Conservation (phyloP, 2,797 vertebrate species). For the Onychomys arenicola region DNA sequence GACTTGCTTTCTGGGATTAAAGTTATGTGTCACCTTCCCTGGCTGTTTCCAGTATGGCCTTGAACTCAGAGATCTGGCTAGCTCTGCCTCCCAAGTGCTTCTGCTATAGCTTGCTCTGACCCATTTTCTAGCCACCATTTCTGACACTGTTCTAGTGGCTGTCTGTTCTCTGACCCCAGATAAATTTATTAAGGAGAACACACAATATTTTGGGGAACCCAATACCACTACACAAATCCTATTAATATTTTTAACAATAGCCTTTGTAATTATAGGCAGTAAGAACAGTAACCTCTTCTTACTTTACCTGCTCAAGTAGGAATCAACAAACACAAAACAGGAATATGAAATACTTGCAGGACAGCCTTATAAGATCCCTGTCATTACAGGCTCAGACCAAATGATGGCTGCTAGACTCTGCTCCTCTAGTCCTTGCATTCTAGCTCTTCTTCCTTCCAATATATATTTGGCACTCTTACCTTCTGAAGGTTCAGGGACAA, state of each 20-base stretch:
- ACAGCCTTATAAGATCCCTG: not conserved
- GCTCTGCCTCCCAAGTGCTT: too few relatives aligned
- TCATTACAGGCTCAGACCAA: accelerated
- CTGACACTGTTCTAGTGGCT: too few relatives aligned
- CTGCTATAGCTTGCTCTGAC: too few relatives aligned
- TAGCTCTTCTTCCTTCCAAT: not conserved
- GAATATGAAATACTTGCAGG: not conserved
- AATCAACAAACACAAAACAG: not conserved
- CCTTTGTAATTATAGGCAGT: not conserved
- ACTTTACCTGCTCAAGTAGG: not conserved
- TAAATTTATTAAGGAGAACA: too few relatives aligned
- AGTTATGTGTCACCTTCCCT: too few relatives aligned
- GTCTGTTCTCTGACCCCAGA: too few relatives aligned
- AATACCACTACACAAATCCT: too few relatives aligned
- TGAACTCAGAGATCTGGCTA: too few relatives aligned
- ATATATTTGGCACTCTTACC: not conserved
- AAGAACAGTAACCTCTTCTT: not conserved
- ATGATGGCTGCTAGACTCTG: not conserved
- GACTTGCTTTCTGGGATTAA: too few relatives aligned
- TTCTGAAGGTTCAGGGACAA: not conserved
- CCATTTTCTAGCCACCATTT: too few relatives aligned
- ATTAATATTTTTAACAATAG: not conserved
- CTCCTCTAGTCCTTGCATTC: not conserved
- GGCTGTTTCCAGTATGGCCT: too few relatives aligned
- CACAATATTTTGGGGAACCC: too few relatives aligned